Conservation (phyloP, 2,797 vertebrate species). For the Melanotaenia boesemani region DNA sequence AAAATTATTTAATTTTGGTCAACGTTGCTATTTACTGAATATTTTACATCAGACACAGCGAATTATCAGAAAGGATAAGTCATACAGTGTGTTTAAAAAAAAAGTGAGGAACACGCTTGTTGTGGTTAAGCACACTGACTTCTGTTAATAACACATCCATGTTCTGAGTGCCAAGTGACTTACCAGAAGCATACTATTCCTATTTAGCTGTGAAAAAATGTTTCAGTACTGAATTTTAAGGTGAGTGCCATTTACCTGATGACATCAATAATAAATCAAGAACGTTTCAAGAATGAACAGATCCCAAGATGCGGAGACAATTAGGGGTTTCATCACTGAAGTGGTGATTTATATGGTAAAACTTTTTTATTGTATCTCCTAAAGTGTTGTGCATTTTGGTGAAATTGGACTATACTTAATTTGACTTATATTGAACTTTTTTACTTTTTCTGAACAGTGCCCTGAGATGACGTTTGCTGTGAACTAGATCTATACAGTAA, state of each 20-base stretch:
- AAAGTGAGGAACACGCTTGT: neutral
- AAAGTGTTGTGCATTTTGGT: neutral
- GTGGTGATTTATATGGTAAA: constrained; percentile 3
- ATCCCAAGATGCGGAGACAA: neutral
- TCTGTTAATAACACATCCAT: neutral
- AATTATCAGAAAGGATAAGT: constrained; percentile 2
- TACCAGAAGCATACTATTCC: neutral
- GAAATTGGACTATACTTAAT: neutral
- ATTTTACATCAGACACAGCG: neutral
- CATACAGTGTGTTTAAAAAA: neutral
- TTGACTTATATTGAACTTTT: neutral
- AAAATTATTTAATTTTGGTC: neutral
- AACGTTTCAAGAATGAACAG: constrained; percentile 2
- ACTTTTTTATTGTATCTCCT: neutral
- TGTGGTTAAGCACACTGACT: neutral
- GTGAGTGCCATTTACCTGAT: neutral
- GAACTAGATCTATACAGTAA: neutral
- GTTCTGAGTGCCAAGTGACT: neutral
- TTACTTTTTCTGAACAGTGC: neutral
- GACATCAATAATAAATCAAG: constrained; percentile 2
- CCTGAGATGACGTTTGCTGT: neutral
- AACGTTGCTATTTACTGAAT: neutral
- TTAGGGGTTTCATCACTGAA: neutral
- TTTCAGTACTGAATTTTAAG: neutral
- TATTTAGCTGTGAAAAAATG: neutral